Percentiles rank a stretch among this genome's conserved stretches.
Evolutionary conservation across 2,797 vertebrate genomes (phyloP).

Genomic region (Phoebastria nigripes): DNA sequence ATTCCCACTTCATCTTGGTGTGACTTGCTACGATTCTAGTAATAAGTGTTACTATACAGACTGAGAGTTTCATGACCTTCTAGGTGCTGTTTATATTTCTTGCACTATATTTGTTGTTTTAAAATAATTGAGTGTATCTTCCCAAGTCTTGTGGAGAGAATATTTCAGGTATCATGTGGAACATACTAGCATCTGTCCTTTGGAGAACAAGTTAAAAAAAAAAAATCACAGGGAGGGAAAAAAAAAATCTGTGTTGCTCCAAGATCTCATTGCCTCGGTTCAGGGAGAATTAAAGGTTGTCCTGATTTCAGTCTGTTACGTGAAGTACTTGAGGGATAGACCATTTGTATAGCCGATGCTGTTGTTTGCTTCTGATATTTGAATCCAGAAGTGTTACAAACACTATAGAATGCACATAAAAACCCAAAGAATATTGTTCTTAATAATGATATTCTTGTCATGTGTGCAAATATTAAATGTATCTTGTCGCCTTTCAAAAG

Average conservation of each 20-base stretch:
- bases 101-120: background rate
- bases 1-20: background rate
- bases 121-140: background rate
- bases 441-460: slow-evolving; percentile 75
- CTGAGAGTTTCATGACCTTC: background rate
- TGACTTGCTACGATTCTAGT: background rate
- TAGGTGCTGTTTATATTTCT: background rate
- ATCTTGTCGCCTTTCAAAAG: slow-evolving; percentile 83
- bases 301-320: background rate
- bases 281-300: background rate
- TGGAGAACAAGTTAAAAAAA: background rate
- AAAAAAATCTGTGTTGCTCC: background rate
- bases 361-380: background rate
- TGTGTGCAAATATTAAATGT: slow-evolving; percentile 78
- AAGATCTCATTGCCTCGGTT: rapidly evolving
- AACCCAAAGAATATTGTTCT: slow-evolving; percentile 78
- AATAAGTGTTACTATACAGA: background rate
- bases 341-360: background rate
- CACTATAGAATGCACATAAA: slow-evolving; percentile 72
- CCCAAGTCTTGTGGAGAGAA: background rate
- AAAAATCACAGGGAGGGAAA: rapidly evolving
- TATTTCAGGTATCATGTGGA: background rate
- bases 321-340: background rate
- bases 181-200: background rate
- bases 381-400: background rate